Evolutionary conservation across 1,140 invertebrate species (phyloP).

Genomic region (Tetramorium alpestre): DNA sequence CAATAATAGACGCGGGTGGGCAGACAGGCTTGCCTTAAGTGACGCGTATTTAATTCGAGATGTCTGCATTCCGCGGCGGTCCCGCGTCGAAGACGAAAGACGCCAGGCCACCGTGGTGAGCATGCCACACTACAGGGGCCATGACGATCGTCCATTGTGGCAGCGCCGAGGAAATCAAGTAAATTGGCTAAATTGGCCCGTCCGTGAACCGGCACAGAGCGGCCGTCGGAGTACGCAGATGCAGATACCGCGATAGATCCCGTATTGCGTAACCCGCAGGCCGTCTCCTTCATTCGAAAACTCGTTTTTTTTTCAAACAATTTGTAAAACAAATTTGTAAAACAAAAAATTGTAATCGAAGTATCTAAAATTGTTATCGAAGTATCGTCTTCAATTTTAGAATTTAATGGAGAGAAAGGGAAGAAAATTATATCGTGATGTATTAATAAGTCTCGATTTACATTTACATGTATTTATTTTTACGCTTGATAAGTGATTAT

Average conservation of each 20-base stretch:
- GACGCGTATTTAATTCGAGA: conserved; percentile 5
- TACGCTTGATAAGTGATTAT: background rate
- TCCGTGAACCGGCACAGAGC: conserved; percentile 69
- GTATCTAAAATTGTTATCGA: background rate
- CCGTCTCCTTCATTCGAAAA: background rate
- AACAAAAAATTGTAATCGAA: background rate
- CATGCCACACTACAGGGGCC: conserved; percentile 30
- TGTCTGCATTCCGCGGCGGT: conserved; percentile 33
- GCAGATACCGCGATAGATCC: conserved; percentile 64
- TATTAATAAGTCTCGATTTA: background rate
- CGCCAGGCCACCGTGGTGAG: conserved; percentile 34
- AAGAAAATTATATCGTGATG: background rate
- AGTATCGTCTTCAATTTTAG: background rate
- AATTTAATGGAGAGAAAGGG: background rate
- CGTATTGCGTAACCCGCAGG: conserved; percentile 29
- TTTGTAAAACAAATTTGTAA: background rate
- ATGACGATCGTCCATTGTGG: conserved; percentile 63
- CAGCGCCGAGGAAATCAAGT: conserved; percentile 72
- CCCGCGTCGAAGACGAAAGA: conserved; percentile 23
- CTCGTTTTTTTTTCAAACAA: background rate
- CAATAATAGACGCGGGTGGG: background rate
- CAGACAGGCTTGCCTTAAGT: background rate
- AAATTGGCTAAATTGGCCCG: conserved; percentile 79
- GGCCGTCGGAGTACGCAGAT: conserved; percentile 49
- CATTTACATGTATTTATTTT: background rate